Evolutionary conservation across 2,113 vertebrate genomes (phyloP).

Genomic region (Brienomyrus longianalis): DNA sequence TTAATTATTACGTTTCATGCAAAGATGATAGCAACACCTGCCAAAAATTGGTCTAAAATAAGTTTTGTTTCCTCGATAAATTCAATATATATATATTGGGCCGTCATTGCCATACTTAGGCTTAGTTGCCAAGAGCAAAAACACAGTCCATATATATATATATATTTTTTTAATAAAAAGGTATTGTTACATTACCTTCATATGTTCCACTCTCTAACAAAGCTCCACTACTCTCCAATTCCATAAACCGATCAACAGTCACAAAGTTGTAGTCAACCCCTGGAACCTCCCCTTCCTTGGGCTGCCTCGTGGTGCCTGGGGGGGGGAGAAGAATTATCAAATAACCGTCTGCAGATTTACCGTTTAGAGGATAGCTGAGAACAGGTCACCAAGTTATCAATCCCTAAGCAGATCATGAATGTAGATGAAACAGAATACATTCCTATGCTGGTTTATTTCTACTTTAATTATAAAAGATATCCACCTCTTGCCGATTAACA

Average conservation of each 20-base stretch:
- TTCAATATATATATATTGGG: not conserved
- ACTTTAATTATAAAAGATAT: not conserved
- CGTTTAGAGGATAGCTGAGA: not conserved
- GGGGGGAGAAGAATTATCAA: conserved; percentile 33
- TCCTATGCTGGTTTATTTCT: not conserved
- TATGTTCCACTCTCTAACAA: conserved; percentile 97
- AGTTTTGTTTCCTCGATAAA: not conserved
- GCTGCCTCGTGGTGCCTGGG: conserved; percentile 94
- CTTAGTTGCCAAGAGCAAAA: too few relatives aligned
- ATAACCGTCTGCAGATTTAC: not conserved
- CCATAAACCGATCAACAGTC: conserved; percentile 98
- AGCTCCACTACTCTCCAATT: conserved; percentile 97
- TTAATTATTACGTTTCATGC: not conserved
- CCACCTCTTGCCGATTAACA: not conserved
- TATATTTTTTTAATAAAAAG: not conserved
- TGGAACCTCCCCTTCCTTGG: conserved; percentile 97
- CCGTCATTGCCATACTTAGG: too few relatives aligned
- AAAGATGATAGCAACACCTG: not conserved
- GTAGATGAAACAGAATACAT: not conserved
- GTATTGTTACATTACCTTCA: conserved; percentile 76
- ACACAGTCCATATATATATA: too few relatives aligned
- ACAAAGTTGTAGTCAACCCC: conserved; percentile 99
- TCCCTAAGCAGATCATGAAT: not conserved
- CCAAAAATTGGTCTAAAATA: not conserved
- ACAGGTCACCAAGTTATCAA: not conserved